phyloP scores from a whole-genome alignment of 2,797 vertebrate genomes.

The Cyclopterus lumpus region DNA sequence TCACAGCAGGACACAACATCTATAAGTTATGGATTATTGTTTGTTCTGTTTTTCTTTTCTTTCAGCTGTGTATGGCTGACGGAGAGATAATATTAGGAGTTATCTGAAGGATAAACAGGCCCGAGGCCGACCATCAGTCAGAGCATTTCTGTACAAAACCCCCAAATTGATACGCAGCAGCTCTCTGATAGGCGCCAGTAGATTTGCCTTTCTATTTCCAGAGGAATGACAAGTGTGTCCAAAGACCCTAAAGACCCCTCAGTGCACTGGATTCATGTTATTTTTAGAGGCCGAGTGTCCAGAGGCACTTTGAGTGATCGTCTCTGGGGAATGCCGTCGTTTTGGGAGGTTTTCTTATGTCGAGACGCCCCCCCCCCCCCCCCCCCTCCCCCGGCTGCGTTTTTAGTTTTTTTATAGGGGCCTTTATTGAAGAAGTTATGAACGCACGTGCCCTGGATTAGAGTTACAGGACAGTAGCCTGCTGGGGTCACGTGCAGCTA shows the following conservation, averaged over 20 bases:
- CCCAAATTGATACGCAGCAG: background rate
- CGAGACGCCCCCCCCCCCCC: background rate
- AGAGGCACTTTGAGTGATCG: slow-evolving; percentile 36
- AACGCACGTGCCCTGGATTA: slow-evolving; percentile 34
- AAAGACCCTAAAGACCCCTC: slow-evolving; percentile 37
- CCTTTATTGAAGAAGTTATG: slow-evolving; percentile 7
- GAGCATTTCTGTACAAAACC: background rate
- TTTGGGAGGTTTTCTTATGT: slow-evolving; percentile 44
- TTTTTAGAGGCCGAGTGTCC: slow-evolving; percentile 45
- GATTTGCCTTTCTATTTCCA: slow-evolving; percentile 36
- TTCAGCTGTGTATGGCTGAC: too few species aligned
- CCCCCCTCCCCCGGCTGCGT: background rate
- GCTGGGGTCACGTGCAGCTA: background rate
- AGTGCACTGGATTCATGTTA: slow-evolving; percentile 26
- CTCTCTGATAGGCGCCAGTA: background rate
- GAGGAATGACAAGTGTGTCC: slow-evolving; percentile 18
- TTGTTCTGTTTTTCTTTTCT: too few species aligned
- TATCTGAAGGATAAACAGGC: too few species aligned
- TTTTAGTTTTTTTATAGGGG: slow-evolving; percentile 42
- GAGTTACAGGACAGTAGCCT: background rate
- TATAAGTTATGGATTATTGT: background rate
- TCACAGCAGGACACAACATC: background rate
- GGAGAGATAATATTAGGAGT: too few species aligned
- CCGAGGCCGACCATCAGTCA: too few species aligned
- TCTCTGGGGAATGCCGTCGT: slow-evolving; percentile 37